phyloP scores from a whole-genome alignment of 2,797 vertebrate species.

The Siniperca undulata region DNA sequence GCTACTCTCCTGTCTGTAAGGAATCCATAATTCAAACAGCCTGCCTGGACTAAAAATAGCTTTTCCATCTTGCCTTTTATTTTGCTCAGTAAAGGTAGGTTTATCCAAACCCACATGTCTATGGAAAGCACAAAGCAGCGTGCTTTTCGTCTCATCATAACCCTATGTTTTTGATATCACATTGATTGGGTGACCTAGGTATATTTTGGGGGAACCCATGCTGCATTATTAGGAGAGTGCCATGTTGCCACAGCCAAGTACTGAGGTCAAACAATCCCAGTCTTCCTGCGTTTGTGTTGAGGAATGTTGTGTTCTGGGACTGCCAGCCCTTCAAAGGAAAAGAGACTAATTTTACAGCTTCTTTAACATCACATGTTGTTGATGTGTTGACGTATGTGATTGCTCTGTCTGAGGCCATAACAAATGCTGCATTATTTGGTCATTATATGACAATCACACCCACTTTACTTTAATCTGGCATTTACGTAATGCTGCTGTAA shows the following conservation, averaged over 20 bases:
- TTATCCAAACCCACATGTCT: constrained; percentile 29
- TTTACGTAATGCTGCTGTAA: constrained; percentile 13
- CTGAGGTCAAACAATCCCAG: constrained; percentile 57
- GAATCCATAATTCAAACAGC: constrained; percentile 60
- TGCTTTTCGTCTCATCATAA: constrained; percentile 10
- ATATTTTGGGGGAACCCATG: constrained; percentile 14
- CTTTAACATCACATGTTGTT: constrained; percentile 16
- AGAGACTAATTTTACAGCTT: constrained; percentile 27
- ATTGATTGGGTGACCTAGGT: constrained; percentile 24
- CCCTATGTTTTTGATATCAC: constrained; percentile 9
- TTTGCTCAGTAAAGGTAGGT: constrained; percentile 37
- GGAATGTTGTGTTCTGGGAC: constrained; percentile 77
- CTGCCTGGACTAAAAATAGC: constrained; percentile 64
- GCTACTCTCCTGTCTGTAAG: constrained; percentile 49
- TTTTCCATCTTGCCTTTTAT: constrained; percentile 35
- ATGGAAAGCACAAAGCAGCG: background rate
- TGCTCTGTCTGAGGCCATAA: background rate
- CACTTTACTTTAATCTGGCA: constrained; percentile 16
- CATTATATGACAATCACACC: background rate
- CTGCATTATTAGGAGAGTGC: constrained; percentile 28
- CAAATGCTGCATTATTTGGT: constrained; percentile 1
- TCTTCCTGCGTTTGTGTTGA: constrained; percentile 81
- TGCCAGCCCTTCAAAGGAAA: constrained; percentile 34
- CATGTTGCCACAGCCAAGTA: constrained; percentile 37
- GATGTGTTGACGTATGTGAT: constrained; percentile 23